Evolutionary conservation across 2,888 invertebrate genomes (phyloP).

Genomic region (Galerucella nymphaeae): DNA sequence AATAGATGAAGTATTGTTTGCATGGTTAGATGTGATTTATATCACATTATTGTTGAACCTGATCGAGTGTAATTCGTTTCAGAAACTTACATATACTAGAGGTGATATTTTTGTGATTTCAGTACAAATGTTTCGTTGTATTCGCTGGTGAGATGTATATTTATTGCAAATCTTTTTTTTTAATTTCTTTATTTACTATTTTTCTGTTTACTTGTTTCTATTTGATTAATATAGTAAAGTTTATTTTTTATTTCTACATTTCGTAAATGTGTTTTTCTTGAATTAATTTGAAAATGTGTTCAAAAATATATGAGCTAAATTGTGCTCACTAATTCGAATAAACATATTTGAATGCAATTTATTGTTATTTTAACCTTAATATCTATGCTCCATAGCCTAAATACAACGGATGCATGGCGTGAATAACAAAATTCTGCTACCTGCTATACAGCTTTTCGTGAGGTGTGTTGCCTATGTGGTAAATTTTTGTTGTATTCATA

Average conservation of each 20-base stretch:
- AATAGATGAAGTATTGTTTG: background rate
- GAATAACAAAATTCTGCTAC: too few species aligned
- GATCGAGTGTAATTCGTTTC: slow-evolving; percentile 20
- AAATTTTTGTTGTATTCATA: too few species aligned
- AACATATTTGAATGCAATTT: slow-evolving; percentile 25
- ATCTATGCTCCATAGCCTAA: too few species aligned
- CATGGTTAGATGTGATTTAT: background rate
- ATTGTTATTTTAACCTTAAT: background rate
- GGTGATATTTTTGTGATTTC: slow-evolving; percentile 54
- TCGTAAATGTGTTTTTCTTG: slow-evolving; percentile 22
- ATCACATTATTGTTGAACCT: slow-evolving; percentile 5
- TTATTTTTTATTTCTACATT: slow-evolving; percentile 22
- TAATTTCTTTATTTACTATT: slow-evolving; percentile 16
- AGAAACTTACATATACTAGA: slow-evolving; percentile 32
- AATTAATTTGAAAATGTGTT: slow-evolving; percentile 22
- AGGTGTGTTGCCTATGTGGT: too few species aligned
- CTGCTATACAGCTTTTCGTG: too few species aligned
- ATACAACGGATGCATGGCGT: too few species aligned
- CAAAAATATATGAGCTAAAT: slow-evolving; percentile 20
- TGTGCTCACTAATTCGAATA: slow-evolving; percentile 32
- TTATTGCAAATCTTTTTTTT: slow-evolving; percentile 19
- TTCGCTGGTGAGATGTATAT: slow-evolving; percentile 31
- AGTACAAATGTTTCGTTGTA: slow-evolving; percentile 47
- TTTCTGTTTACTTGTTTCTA: slow-evolving; percentile 23
- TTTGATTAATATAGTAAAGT: background rate